Percentiles rank a stretch among this genome's conserved stretches.
phyloP scores from a whole-genome alignment of 2,797 vertebrate species.

The Clarias pachynema region DNA sequence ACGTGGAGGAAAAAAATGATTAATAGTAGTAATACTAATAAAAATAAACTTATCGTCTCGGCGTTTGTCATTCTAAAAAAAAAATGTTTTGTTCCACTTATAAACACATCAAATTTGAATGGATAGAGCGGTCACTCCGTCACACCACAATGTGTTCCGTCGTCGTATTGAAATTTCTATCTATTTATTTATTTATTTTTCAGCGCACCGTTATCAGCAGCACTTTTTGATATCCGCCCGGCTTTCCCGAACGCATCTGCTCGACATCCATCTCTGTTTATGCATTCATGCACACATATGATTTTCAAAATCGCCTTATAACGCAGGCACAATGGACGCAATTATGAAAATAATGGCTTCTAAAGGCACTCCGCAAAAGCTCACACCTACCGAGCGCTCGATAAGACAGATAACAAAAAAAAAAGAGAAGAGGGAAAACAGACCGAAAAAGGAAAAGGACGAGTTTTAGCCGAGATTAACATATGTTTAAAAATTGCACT shows the following conservation, averaged over 20 bases:
- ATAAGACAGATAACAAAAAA: conserved; percentile 77
- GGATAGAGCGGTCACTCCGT: conserved; percentile 25
- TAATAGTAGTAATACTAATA: not conserved
- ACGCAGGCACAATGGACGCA: conserved; percentile 77
- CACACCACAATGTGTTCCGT: conserved; percentile 13
- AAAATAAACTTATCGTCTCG: not conserved
- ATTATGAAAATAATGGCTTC: conserved; percentile 82
- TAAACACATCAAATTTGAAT: conserved; percentile 44
- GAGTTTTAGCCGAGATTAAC: conserved; percentile 81
- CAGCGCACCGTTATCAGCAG: conserved; percentile 41
- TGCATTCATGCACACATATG: conserved; percentile 72
- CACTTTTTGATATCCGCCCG: conserved; percentile 47
- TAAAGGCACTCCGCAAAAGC: conserved; percentile 68
- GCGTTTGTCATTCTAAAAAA: not conserved
- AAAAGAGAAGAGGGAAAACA: conserved; percentile 28
- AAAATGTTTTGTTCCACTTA: not conserved
- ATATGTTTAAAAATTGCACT: conserved; percentile 81
- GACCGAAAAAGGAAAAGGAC: conserved; percentile 60
- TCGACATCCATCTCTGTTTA: conserved; percentile 58
- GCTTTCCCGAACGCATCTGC: conserved; percentile 31
- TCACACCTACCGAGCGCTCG: conserved; percentile 74
- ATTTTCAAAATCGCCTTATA: conserved; percentile 77
- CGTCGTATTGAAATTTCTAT: conserved; percentile 34
- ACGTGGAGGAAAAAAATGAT: conserved; percentile 63
- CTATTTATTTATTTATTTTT: conserved; percentile 1